Conservation (phyloP, 2,797 vertebrate genomes). For the Artibeus lituratus region DNA sequence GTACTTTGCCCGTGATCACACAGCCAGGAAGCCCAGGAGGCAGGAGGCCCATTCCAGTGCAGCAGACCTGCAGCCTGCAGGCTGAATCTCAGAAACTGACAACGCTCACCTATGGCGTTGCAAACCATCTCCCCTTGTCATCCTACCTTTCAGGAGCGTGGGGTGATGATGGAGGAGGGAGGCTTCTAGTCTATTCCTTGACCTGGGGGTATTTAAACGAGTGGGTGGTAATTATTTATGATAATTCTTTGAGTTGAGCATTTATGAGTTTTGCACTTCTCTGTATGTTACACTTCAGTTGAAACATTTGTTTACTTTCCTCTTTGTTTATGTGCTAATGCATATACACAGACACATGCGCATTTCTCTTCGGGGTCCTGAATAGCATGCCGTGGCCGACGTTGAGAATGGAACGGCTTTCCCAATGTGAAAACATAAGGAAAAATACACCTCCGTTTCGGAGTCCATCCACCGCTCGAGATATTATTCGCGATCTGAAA, state of each 20-base stretch:
- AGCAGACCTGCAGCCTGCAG: background rate
- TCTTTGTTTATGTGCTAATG: background rate
- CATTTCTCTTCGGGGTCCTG: background rate
- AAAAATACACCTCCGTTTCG: background rate
- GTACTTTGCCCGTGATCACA: background rate
- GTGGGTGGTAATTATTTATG: background rate
- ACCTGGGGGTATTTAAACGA: rapidly evolving
- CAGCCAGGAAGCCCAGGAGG: background rate
- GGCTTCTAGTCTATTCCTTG: background rate
- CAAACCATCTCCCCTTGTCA: background rate
- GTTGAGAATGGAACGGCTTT: background rate
- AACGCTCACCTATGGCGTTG: background rate
- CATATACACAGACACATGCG: rapidly evolving
- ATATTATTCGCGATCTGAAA: background rate
- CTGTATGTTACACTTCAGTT: background rate
- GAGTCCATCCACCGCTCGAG: background rate
- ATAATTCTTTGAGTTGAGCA: background rate
- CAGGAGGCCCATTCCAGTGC: background rate
- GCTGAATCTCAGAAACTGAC: background rate
- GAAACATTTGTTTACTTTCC: background rate
- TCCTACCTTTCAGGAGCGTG: background rate
- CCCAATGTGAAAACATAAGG: background rate
- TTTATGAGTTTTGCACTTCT: background rate
- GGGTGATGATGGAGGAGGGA: background rate
- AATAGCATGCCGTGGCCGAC: background rate